phyloP scores from a whole-genome alignment of 2,797 vertebrate genomes.

The Syndactyla subalaris region DNA sequence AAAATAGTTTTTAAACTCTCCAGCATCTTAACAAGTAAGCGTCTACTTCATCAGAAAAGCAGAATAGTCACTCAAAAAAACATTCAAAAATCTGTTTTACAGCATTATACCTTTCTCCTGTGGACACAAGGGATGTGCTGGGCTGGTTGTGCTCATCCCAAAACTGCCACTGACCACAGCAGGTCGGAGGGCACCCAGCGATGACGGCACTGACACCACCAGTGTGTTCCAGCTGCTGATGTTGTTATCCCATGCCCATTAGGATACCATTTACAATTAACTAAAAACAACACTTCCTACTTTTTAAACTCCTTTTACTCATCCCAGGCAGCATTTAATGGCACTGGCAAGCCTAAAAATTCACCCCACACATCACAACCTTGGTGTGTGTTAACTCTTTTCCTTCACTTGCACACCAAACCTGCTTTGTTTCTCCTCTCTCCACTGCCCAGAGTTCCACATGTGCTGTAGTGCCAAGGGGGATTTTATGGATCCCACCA shows the following conservation, averaged over 20 bases:
- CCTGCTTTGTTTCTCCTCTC: background rate
- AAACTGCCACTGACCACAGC: background rate
- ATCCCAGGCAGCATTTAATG: background rate
- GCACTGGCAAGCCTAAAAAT: background rate
- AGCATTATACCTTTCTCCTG: background rate
- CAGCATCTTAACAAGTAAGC: background rate
- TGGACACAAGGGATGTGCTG: background rate
- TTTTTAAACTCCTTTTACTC: background rate
- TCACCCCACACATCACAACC: background rate
- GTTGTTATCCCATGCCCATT: background rate
- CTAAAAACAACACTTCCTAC: background rate
- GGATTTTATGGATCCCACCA: background rate
- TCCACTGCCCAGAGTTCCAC: background rate
- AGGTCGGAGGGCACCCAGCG: background rate
- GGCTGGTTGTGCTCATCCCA: background rate
- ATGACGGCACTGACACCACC: background rate
- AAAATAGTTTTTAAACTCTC: background rate
- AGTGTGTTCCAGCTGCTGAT: background rate
- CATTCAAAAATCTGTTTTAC: background rate
- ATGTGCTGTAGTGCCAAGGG: background rate
- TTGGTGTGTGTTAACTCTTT: background rate
- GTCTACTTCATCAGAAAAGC: background rate
- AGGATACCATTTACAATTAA: accelerated
- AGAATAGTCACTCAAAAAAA: background rate
- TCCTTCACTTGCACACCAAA: background rate